Evolutionary conservation across 2,888 invertebrate genomes (phyloP).

Genomic region (Caenorhabditis uteleia): DNA sequence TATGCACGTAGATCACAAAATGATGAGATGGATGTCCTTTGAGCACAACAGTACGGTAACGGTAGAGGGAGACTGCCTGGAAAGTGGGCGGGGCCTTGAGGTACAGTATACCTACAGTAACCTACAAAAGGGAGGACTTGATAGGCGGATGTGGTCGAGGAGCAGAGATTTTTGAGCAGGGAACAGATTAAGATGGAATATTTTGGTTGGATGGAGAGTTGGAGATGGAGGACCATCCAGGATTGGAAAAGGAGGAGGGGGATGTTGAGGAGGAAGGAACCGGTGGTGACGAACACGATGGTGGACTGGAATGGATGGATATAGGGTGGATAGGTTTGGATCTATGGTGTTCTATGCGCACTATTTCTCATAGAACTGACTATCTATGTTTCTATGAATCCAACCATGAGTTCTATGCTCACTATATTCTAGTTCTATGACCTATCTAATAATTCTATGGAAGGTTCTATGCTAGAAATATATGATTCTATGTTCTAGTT

Average conservation of each 20-base stretch:
- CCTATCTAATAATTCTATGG: no score
- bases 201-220: conserved; percentile 12
- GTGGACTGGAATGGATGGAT: conserved; percentile 35
- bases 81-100: background rate
- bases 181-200: conserved; percentile 27
- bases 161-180: conserved; percentile 26
- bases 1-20: conserved; percentile 20
- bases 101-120: background rate
- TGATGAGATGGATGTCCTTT: conserved; percentile 17
- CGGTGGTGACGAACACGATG: conserved; percentile 33
- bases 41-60: conserved; percentile 30
- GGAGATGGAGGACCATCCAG: conserved; percentile 38
- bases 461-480: no score
- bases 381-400: no score
- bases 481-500: no score
- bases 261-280: conserved; percentile 25
- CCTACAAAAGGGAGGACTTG: conserved; percentile 36
- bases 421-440: no score
- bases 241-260: conserved; percentile 24
- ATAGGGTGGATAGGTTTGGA: no score
- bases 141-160: conserved; percentile 31
- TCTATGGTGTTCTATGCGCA: no score
- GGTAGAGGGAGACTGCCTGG: conserved; percentile 34
- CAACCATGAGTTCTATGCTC: no score
- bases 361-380: no score